phyloP scores from a whole-genome alignment of 2,113 vertebrate species.

The Hemiprocne comata region DNA sequence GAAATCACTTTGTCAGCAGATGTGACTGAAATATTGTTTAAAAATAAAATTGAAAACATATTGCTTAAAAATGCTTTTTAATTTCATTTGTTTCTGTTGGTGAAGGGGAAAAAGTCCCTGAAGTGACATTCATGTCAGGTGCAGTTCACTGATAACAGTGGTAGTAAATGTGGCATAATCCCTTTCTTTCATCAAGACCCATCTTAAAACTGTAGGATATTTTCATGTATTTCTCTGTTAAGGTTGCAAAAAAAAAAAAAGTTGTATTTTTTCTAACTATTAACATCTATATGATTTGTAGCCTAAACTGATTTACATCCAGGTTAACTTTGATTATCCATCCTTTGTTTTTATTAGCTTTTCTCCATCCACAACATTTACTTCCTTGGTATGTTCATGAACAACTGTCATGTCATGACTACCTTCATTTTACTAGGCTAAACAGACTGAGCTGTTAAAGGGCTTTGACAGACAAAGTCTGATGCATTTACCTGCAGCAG shows the following conservation, averaged over 20 bases:
- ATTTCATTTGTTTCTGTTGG: not conserved
- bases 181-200: not conserved
- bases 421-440: not conserved
- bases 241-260: not conserved
- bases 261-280: not conserved
- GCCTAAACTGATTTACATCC: not conserved
- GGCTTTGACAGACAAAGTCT: not conserved
- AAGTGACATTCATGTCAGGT: not conserved
- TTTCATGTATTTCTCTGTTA: not conserved
- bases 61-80: not conserved
- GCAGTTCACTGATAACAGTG: not conserved
- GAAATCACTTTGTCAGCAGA: not conserved
- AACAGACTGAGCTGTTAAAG: not conserved
- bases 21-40: not conserved
- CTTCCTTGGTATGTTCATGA: not conserved
- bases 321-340: not conserved
- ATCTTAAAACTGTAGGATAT: not conserved
- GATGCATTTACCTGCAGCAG: not conserved
- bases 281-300: not conserved
- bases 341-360: not conserved
- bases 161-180: not conserved
- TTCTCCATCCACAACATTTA: not conserved
- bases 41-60: not conserved
- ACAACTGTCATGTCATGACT: rapidly evolving
- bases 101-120: not conserved